These are phyloP conservation scores for Drosophila testacea DNA, from an alignment of 2,888 invertebrate genomes.

Conservation along the genomic window DNA sequence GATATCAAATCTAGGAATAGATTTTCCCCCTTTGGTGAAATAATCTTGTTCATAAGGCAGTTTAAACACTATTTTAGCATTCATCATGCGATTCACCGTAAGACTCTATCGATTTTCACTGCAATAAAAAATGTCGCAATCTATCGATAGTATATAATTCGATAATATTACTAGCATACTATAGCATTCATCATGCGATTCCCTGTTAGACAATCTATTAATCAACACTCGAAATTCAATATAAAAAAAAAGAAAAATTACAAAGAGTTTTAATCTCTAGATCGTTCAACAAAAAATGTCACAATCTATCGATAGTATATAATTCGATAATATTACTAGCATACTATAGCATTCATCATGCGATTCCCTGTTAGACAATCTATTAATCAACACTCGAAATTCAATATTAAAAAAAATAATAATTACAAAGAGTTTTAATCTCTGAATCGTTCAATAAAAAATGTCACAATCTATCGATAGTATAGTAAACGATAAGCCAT, in stretches of 20 bases:
- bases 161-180: background rate
- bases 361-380: slow-evolving; percentile 15
- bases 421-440: slow-evolving; percentile 2
- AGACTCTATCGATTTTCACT: no score
- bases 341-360: slow-evolving; percentile 2
- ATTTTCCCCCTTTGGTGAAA: background rate
- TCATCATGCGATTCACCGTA: no score
- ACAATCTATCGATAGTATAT: slow-evolving; percentile 19
- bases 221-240: slow-evolving; percentile 6
- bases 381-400: slow-evolving; percentile 11
- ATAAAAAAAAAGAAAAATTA: background rate
- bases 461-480: slow-evolving; percentile 20
- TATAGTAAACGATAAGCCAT: slow-evolving; percentile 8
- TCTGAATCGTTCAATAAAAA: slow-evolving; percentile 11
- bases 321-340: background rate
- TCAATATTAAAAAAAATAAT: background rate
- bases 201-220: slow-evolving; percentile 14
- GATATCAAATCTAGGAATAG: background rate
- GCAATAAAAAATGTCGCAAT: no score
- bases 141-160: no score
- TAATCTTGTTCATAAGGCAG: background rate
- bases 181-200: slow-evolving; percentile 9
- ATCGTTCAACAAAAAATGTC: slow-evolving; percentile 14
- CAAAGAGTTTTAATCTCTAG: slow-evolving; percentile 6
- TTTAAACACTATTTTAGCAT: background rate